A percentile compares a stretch with the other conserved stretches of the same genome.
These are phyloP conservation scores for Nycticryphes semicollaris DNA, from an alignment of 2,113 vertebrate genomes.

Conservation along the genomic window DNA sequence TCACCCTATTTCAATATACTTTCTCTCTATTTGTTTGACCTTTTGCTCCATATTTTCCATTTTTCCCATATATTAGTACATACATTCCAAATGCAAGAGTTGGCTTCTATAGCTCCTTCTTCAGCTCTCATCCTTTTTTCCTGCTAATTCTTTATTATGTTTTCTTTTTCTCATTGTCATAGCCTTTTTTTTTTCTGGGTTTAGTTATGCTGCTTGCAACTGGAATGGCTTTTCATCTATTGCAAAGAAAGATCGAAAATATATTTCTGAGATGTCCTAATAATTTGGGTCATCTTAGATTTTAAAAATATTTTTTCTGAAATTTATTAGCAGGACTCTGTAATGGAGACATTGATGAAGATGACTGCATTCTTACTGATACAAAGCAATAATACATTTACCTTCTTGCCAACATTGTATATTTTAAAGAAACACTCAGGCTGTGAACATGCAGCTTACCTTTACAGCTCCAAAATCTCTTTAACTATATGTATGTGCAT, in stretches of 20 bases:
- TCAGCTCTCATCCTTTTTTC: not conserved
- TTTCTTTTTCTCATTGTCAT: no score
- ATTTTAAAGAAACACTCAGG: not conserved
- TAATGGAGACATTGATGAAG: not conserved
- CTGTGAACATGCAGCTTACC: not conserved
- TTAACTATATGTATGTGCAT: no score
- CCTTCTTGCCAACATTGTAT: not conserved
- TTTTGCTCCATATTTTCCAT: not conserved
- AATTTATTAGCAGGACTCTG: not conserved
- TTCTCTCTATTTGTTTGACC: not conserved
- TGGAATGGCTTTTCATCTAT: not conserved
- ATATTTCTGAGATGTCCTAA: not conserved
- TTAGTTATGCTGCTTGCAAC: not conserved
- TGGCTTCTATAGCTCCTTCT: not conserved
- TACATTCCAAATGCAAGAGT: not conserved
- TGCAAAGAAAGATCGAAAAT: not conserved
- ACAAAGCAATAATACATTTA: not conserved
- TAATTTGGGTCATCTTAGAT: not conserved
- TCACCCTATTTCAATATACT: not conserved
- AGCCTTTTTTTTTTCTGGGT: not conserved
- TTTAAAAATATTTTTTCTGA: not conserved
- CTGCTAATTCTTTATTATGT: not conserved
- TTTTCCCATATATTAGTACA: not conserved
- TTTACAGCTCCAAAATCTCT: not conserved
- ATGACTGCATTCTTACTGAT: not conserved